Conservation (phyloP, 2,888 invertebrate genomes). For the Diarsia rubi region DNA sequence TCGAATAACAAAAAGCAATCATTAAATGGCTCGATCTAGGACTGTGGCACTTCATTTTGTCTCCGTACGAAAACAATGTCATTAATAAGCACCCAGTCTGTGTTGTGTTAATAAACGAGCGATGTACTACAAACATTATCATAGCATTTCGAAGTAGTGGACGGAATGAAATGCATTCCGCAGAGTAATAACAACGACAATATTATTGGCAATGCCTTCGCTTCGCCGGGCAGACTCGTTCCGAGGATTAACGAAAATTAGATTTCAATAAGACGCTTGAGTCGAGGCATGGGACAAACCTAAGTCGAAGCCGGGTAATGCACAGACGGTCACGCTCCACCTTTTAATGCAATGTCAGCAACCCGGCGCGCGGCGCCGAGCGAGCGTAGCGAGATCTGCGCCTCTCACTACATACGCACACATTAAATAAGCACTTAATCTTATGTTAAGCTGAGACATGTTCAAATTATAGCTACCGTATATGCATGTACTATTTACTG, state of each 20-base stretch:
- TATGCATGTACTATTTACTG: constrained; percentile 53
- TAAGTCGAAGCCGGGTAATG: constrained; percentile 84
- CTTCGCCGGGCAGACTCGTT: constrained; percentile 77
- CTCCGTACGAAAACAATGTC: constrained; percentile 10
- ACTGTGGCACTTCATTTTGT: constrained; percentile 6
- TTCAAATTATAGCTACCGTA: constrained; percentile 55
- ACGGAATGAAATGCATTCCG: constrained; percentile 73
- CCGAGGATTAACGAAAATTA: constrained; percentile 89
- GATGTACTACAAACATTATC: constrained; percentile 59
- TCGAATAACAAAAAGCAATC: constrained; percentile 12
- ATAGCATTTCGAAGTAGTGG: constrained; percentile 65
- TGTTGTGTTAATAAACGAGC: constrained; percentile 6
- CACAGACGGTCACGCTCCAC: constrained; percentile 86
- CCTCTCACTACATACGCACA: constrained; percentile 57
- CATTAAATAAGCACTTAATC: constrained; percentile 60
- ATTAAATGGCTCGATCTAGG: constrained; percentile 8
- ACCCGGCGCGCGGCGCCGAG: constrained; percentile 59
- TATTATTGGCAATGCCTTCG: constrained; percentile 81
- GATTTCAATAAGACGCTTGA: constrained; percentile 90
- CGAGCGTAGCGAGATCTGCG: constrained; percentile 54
- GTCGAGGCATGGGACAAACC: constrained; percentile 83
- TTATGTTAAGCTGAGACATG: constrained; percentile 59
- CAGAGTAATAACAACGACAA: constrained; percentile 79
- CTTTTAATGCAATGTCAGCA: constrained; percentile 86
- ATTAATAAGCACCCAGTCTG: constrained; percentile 9